Conservation (phyloP, 2,113 vertebrate species). For the Haliaeetus leucogaster region DNA sequence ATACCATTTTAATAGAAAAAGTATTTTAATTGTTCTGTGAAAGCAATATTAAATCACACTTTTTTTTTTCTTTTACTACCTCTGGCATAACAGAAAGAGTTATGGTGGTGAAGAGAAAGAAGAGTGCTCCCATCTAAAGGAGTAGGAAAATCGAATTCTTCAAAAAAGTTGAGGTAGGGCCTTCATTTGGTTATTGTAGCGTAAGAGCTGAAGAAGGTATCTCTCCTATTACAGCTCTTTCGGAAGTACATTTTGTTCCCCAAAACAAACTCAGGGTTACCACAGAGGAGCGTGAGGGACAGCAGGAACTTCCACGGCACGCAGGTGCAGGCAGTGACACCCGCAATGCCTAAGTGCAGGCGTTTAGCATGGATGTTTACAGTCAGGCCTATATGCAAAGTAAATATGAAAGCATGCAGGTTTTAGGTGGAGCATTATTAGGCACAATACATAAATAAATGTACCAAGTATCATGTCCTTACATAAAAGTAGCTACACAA, state of each 20-base stretch:
- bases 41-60: not conserved
- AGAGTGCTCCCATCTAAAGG: not conserved
- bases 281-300: not conserved
- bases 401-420: not conserved
- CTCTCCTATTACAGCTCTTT: not conserved
- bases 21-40: not conserved
- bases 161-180: not conserved
- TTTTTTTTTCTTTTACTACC: not conserved
- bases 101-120: not conserved
- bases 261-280: not conserved
- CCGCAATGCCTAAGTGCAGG: not conserved
- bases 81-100: not conserved
- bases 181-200: not conserved
- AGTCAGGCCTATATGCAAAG: not conserved
- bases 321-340: accelerated
- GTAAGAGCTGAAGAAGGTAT: not conserved
- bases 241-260: not conserved
- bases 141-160: not conserved
- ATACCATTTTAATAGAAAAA: not conserved
- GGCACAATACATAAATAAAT: not conserved
- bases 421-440: not conserved
- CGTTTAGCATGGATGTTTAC: not conserved
- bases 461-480: not conserved
- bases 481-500: not conserved
- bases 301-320: not conserved